Evolutionary conservation across 2,888 invertebrate species (phyloP), one percentile per base, ranked within the genome.

Genomic region (Aleiodes testaceus): DNA sequence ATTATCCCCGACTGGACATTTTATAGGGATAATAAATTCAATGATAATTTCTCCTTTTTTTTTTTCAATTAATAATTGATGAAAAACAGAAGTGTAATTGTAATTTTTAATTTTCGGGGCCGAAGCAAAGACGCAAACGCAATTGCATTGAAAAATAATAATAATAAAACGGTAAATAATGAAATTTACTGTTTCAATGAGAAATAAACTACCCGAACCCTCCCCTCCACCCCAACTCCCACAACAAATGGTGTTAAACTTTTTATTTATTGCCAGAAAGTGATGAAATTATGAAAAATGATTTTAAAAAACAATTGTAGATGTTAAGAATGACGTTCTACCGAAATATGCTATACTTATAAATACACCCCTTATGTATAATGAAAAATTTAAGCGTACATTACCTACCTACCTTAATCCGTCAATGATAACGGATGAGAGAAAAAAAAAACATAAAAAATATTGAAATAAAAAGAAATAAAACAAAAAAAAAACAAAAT

Each of bases 251-350:
- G 36, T 63, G 26, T 71, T 52, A 4, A 63, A 52, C 64, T 69
- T 83, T 84, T 85, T 84, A 85, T 86, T 86, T 84, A 85, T 85
- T 84, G 84, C 81, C 72, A 82, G 81, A 69, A n/a, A 82, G 81
- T 59, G 59, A 36, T 36, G 36, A 36, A 36, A 36, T 36, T 6
- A 36, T 36, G 36, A 36, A 36, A 36, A 59, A 50, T 18, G 16
- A 30, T n/a, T n/a, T n/a, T 14, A 30, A 55, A 63, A 44, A 26
- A n/a, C 22, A 63, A 45, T 20, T 26, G 44, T 87, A 86, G 85
- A 81, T 84, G 80, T 84, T 86, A 86, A 86, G 85, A 77, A 84
- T 84, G 85, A 86, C 83, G 85, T 86, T 87, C 82, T 85, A 86
- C 84, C 81, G 82, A 85, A 85, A 81, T 86, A 86, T 85, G 83